Conservation (phyloP, 2,888 invertebrate genomes). For the Oscheius sp. region DNA sequence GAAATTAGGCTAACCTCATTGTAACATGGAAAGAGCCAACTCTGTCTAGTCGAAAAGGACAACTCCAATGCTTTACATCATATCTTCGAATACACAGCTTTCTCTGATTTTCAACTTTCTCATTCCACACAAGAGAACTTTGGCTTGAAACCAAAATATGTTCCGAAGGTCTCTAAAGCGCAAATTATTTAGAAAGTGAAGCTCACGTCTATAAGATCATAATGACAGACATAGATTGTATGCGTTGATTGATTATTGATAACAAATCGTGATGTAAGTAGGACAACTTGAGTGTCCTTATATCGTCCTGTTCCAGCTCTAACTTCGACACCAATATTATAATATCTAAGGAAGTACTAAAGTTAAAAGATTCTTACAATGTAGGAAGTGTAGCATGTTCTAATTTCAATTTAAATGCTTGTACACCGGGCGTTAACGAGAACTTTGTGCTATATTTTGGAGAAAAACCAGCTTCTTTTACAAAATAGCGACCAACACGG, state of each 20-base stretch:
- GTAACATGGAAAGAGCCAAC: constrained; percentile 87
- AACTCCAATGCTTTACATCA: constrained; percentile 83
- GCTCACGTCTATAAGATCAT: constrained; percentile 76
- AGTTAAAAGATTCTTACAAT: constrained; percentile 27
- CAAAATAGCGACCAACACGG: constrained; percentile 47
- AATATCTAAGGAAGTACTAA: constrained; percentile 38
- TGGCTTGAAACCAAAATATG: constrained; percentile 83
- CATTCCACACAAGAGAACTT: constrained; percentile 93
- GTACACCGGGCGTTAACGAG: constrained; percentile 60
- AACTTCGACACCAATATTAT: constrained; percentile 81
- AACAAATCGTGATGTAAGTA: constrained; percentile 89
- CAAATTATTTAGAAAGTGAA: neutral
- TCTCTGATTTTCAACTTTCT: constrained; percentile 90
- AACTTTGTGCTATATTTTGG: constrained; percentile 56
- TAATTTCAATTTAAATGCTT: constrained; percentile 58
- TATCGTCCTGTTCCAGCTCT: constrained; percentile 84
- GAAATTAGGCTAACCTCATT: constrained; percentile 78
- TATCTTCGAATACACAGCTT: constrained; percentile 85
- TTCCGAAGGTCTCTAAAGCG: constrained; percentile 77
- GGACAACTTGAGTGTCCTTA: constrained; percentile 88
- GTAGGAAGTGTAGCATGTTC: constrained; percentile 52
- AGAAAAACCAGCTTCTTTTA: constrained; percentile 48
- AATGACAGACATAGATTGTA: constrained; percentile 87
- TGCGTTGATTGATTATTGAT: constrained; percentile 85
- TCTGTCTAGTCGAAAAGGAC: constrained; percentile 86